phyloP scores from a whole-genome alignment of 2,113 vertebrate species.

The Xiphophorus hellerii region DNA sequence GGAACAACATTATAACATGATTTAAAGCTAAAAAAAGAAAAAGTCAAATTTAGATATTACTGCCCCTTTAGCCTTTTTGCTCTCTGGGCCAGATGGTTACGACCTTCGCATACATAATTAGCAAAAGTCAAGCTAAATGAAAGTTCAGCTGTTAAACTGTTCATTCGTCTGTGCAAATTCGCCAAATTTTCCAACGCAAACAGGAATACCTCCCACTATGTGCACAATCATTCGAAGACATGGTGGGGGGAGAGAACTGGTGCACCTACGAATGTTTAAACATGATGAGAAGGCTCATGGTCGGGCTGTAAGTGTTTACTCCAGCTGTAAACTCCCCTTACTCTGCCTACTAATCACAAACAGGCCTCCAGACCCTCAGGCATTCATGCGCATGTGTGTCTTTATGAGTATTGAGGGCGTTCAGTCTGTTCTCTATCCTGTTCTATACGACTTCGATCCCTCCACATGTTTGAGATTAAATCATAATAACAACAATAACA shows the following conservation, averaged over 20 bases:
- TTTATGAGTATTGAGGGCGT: constrained; percentile 3
- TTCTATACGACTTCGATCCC: constrained; percentile 37
- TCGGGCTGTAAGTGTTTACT: constrained; percentile 60
- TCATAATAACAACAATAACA: background rate
- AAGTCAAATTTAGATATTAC: too few species aligned
- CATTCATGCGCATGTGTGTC: background rate
- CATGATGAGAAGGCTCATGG: constrained; percentile 45
- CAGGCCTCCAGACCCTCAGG: constrained; percentile 40
- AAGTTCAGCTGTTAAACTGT: background rate
- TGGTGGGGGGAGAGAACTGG: background rate
- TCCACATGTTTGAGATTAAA: constrained; percentile 42
- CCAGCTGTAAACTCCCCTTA: constrained; percentile 59
- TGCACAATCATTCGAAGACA: constrained; percentile 9
- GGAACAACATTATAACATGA: too few species aligned
- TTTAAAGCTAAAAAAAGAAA: too few species aligned
- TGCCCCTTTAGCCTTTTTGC: too few species aligned
- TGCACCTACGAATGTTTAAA: constrained; percentile 55
- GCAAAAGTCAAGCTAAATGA: background rate
- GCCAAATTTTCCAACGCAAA: background rate
- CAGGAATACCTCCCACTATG: constrained; percentile 51
- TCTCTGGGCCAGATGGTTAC: background rate
- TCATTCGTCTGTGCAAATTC: constrained; percentile 18
- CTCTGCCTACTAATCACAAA: constrained; percentile 60
- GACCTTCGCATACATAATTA: background rate
- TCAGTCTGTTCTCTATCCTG: constrained; percentile 44